A percentile compares a stretch with the other conserved stretches of the same genome.
phyloP scores from a whole-genome alignment of 2,888 invertebrate species.

The Tetragnatha montana region DNA sequence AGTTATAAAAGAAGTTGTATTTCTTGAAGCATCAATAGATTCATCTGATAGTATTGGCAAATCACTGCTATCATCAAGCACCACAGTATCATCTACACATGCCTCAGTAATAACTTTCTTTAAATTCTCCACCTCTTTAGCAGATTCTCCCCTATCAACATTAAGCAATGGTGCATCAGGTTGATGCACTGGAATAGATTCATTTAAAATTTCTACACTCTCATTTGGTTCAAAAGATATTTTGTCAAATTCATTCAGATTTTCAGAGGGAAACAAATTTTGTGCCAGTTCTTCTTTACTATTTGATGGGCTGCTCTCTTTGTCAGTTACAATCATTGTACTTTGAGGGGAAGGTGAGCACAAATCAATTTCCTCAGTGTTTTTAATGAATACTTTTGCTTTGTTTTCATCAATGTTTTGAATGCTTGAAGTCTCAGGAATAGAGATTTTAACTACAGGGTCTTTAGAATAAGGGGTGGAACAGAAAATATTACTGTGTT shows the following conservation, averaged over 20 bases:
- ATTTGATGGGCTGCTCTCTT: neutral
- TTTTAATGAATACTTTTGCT: neutral
- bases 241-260: neutral
- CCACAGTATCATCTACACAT: conserved; percentile 12
- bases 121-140: neutral
- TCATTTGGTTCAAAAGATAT: neutral
- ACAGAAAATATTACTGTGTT: neutral
- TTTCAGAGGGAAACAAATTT: neutral
- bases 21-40: conserved; percentile 16
- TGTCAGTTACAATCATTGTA: neutral
- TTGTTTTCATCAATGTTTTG: neutral
- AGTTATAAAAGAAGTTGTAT: conserved; percentile 54
- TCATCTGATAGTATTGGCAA: conserved; percentile 27
- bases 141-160: neutral
- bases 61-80: conserved; percentile 43
- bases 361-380: conserved; percentile 20
- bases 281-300: neutral
- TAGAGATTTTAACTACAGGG: neutral
- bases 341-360: conserved; percentile 17
- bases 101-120: neutral
- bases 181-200: neutral
- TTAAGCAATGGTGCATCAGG: neutral
- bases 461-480: neutral
- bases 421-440: neutral
- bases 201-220: neutral